phyloP scores from a whole-genome alignment of 2,797 vertebrate genomes.

The Atherinosoma microstoma region DNA sequence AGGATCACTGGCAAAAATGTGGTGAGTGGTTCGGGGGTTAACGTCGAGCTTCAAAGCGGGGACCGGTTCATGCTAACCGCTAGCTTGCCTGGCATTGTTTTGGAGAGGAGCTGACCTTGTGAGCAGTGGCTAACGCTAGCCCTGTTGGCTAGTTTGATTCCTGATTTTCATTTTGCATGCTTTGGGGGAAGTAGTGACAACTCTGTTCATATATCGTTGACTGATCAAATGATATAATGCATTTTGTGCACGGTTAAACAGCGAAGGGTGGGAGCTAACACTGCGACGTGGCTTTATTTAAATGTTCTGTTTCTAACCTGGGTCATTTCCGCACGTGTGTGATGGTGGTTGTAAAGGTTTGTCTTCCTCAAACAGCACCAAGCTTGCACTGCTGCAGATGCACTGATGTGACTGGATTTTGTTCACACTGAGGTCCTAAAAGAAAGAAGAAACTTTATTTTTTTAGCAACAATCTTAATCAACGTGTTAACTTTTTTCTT shows the following conservation, averaged over 20 bases:
- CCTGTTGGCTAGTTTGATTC: neutral
- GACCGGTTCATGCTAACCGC: conserved; percentile 20
- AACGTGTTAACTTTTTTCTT: too few species aligned
- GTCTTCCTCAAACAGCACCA: neutral
- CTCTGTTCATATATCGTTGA: neutral
- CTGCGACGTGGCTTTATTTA: neutral
- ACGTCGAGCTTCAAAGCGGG: neutral
- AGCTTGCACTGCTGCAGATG: neutral
- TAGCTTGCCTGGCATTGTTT: conserved; percentile 11
- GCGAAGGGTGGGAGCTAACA: neutral
- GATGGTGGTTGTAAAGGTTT: neutral
- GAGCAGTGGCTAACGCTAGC: conserved; percentile 25
- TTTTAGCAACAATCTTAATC: too few species aligned
- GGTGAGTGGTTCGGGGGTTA: conserved; percentile 62
- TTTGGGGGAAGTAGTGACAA: neutral
- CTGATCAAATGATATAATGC: neutral
- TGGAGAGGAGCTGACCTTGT: conserved; percentile 65
- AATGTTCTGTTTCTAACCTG: neutral
- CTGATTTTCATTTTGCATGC: neutral
- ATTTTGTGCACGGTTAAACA: neutral
- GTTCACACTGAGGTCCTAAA: neutral
- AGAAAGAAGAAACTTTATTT: too few species aligned
- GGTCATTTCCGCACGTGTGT: neutral
- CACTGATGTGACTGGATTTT: neutral
- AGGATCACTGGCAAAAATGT: conserved; percentile 72